Conservation (phyloP, 2,888 invertebrate genomes). For the Hoplodrina ambigua region DNA sequence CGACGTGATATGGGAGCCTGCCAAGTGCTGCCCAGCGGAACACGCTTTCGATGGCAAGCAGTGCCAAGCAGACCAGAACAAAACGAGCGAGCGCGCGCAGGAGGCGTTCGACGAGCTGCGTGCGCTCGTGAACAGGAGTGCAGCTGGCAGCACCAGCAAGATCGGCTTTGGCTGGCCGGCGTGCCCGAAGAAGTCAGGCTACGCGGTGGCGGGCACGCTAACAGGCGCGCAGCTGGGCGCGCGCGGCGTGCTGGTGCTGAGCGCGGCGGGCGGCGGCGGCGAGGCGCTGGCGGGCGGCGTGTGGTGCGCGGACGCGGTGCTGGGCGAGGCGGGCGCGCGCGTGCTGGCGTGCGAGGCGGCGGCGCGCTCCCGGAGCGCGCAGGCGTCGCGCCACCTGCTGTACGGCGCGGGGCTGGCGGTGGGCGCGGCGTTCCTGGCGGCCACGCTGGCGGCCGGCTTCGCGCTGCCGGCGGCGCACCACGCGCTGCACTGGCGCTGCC, state of each 20-base stretch:
- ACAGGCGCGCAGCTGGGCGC: conserved; percentile 85
- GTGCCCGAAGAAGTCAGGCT: conserved; percentile 86
- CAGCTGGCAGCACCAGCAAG: conserved; percentile 78
- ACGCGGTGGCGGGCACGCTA: conserved; percentile 91
- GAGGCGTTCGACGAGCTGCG: conserved; percentile 78
- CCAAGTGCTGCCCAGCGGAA: conserved; percentile 93
- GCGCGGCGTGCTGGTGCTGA: conserved; percentile 89
- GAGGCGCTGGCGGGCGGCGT: conserved; percentile 83
- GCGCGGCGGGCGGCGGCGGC: conserved; percentile 70
- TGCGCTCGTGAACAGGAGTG: conserved; percentile 76
- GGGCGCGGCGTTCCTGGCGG: conserved; percentile 95
- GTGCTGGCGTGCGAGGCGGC: conserved; percentile 89
- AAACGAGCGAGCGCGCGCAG: conserved; percentile 65
- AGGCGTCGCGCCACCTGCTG: conserved; percentile 92
- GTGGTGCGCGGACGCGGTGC: conserved; percentile 90
- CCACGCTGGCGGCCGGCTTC: conserved; percentile 94
- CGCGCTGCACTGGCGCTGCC: conserved; percentile 96
- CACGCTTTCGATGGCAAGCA: conserved; percentile 91
- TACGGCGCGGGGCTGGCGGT: conserved; percentile 95
- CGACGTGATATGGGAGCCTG: conserved; percentile 79
- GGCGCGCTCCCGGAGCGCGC: conserved; percentile 79
- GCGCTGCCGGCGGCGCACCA: conserved; percentile 95
- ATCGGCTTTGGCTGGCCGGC: conserved; percentile 89
- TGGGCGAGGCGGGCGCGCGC: conserved; percentile 72
- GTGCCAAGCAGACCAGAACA: conserved; percentile 79